phyloP scores from a whole-genome alignment of 1,140 invertebrate genomes.

The Zaprionus davidi region DNA sequence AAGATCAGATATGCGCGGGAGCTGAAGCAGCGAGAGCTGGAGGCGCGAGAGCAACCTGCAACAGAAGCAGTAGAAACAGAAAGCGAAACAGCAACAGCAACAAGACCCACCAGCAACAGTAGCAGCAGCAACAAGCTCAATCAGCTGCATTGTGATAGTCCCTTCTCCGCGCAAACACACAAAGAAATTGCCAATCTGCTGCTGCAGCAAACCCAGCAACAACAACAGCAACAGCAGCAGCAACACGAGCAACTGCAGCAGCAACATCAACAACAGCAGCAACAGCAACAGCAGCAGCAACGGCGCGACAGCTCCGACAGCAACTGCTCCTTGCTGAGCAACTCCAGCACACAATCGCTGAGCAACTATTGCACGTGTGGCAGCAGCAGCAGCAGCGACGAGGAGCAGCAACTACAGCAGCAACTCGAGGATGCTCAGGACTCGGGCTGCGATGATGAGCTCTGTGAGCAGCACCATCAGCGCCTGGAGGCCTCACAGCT shows the following conservation, averaged over 20 bases:
- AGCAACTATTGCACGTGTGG: conserved; percentile 74
- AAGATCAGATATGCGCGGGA: conserved; percentile 82
- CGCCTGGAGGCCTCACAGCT: conserved; percentile 67
- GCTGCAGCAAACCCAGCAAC: conserved; percentile 68
- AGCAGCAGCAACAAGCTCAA: conserved; percentile 60
- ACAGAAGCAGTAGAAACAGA: conserved; percentile 28
- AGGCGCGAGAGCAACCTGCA: conserved; percentile 38
- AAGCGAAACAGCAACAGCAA: conserved; percentile 20
- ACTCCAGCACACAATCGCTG: conserved; percentile 71
- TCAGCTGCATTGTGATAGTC: conserved; percentile 74
- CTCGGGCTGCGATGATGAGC: conserved; percentile 87
- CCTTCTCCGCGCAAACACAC: conserved; percentile 78
- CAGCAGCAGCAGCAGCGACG: conserved; percentile 44
- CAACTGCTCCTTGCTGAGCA: conserved; percentile 80
- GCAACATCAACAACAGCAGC: conserved; percentile 56
- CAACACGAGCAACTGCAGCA: conserved; percentile 55
- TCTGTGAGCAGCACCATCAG: conserved; percentile 73
- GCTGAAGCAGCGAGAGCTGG: conserved; percentile 76
- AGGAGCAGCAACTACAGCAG: conserved; percentile 38
- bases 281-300: conserved; percentile 59
- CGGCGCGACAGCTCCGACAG: conserved; percentile 81
- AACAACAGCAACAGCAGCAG: conserved; percentile 49
- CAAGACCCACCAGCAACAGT: conserved; percentile 40
- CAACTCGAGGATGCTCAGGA: conserved; percentile 83
- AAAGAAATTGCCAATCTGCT: conserved; percentile 80